These are phyloP conservation scores for Parus major DNA, from an alignment of 2,113 vertebrate genomes.

Conservation along the genomic window DNA sequence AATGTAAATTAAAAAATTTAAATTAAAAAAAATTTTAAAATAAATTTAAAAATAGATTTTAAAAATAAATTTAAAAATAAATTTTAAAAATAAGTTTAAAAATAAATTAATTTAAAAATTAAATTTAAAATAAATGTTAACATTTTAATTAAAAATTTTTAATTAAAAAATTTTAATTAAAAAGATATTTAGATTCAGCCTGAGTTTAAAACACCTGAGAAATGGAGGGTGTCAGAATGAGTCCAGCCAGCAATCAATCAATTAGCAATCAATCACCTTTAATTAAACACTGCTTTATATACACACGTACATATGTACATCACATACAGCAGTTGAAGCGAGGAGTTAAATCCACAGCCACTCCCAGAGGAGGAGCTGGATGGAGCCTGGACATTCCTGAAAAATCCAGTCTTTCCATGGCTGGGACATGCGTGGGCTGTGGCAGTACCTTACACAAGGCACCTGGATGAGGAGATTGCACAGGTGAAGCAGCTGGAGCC, in stretches of 20 bases:
- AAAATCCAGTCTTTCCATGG: neutral
- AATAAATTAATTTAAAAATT: too few species aligned
- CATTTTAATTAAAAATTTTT: too few species aligned
- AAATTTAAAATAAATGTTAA: too few species aligned
- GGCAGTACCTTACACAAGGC: conserved; percentile 41
- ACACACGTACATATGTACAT: conserved; percentile 42
- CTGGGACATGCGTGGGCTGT: neutral
- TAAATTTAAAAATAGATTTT: too few species aligned
- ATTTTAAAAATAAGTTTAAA: too few species aligned
- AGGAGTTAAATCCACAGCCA: neutral
- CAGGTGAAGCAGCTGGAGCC: conserved; percentile 50
- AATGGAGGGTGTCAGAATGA: neutral
- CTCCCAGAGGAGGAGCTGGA: neutral
- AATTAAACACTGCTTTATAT: conserved; percentile 60
- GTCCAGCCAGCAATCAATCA: neutral
- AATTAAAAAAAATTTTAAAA: too few species aligned
- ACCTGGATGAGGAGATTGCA: conserved; percentile 9
- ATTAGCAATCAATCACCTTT: conserved; percentile 67
- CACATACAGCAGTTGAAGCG: conserved; percentile 48
- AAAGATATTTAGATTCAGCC: neutral
- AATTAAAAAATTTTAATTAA: too few species aligned
- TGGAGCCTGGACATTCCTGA: neutral
- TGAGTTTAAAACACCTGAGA: neutral
- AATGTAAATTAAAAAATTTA: too few species aligned
- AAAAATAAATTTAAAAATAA: too few species aligned